Evolutionary conservation across 92 coral and sea anemone genomes (phyloP).

Genomic region (Siderastrea radians): DNA sequence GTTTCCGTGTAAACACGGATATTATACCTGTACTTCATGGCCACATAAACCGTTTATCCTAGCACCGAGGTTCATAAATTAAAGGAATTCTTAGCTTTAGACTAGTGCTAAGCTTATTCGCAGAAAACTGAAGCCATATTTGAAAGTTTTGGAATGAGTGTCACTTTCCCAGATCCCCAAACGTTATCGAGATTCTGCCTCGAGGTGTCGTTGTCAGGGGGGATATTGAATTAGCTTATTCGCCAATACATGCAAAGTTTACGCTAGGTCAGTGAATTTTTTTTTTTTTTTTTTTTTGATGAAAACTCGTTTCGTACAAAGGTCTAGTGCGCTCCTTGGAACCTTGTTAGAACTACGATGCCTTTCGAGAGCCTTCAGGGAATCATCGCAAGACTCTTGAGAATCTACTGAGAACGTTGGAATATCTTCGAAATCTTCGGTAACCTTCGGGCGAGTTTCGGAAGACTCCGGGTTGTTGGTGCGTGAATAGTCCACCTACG

Average conservation of each 20-base stretch:
- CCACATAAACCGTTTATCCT: background rate
- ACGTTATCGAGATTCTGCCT: background rate
- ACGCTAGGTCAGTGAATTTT: too few species aligned
- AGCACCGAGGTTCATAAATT: background rate
- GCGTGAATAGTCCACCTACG: background rate
- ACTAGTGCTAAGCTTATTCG: background rate
- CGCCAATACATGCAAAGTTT: too few species aligned
- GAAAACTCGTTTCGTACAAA: too few species aligned
- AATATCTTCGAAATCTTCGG: background rate
- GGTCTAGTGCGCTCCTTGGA: background rate
- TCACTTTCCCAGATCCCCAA: too few species aligned
- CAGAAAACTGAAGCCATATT: background rate
- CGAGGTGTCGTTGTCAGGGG: background rate
- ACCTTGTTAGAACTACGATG: background rate
- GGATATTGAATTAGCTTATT: too few species aligned
- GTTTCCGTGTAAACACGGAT: background rate
- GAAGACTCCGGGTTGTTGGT: too few species aligned
- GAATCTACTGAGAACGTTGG: background rate
- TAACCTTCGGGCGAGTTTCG: background rate
- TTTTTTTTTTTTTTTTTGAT: too few species aligned
- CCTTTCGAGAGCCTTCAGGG: background rate
- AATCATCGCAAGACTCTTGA: background rate
- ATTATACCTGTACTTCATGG: background rate
- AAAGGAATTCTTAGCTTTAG: background rate
- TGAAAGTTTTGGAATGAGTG: too few species aligned